Evolutionary conservation across 2,113 vertebrate species (phyloP).

Genomic region (Serilophus lunatus): DNA sequence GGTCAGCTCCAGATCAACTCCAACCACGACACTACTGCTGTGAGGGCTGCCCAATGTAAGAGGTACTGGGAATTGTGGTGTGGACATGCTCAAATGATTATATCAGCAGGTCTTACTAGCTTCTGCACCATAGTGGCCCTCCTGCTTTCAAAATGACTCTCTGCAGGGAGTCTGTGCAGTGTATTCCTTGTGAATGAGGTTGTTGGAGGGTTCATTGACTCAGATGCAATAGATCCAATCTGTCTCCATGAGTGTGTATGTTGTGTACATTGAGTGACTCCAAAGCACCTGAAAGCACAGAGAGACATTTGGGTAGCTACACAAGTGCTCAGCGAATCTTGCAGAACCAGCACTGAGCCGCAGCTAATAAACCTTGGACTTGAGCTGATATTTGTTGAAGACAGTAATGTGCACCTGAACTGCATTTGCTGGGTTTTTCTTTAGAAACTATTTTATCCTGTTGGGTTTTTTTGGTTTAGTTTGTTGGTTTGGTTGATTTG

Average conservation of each 20-base stretch:
- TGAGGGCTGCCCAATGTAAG: not conserved
- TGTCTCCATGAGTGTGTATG: not conserved
- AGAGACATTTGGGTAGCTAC: not conserved
- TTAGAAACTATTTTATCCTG: not conserved
- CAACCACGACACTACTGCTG: not conserved
- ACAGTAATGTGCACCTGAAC: not conserved
- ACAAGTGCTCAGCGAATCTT: not conserved
- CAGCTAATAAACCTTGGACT: not conserved
- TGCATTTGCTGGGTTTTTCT: not conserved
- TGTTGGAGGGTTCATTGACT: not conserved
- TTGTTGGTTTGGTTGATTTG: not conserved
- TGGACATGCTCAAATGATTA: not conserved
- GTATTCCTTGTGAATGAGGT: not conserved
- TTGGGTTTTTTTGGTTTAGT: not conserved
- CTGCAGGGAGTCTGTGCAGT: not conserved
- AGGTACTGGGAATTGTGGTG: not conserved
- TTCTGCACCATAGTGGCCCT: not conserved
- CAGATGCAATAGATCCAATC: not conserved
- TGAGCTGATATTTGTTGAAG: not conserved
- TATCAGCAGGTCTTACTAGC: not conserved
- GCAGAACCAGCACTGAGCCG: not conserved
- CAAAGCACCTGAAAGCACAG: not conserved
- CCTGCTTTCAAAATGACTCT: not conserved
- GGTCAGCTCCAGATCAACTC: not conserved
- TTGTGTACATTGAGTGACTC: fast-evolving